Evolutionary conservation across 2,113 vertebrate species (phyloP), one percentile per base, ranked within the genome.

Genomic region (Damaliscus lunatus): DNA sequence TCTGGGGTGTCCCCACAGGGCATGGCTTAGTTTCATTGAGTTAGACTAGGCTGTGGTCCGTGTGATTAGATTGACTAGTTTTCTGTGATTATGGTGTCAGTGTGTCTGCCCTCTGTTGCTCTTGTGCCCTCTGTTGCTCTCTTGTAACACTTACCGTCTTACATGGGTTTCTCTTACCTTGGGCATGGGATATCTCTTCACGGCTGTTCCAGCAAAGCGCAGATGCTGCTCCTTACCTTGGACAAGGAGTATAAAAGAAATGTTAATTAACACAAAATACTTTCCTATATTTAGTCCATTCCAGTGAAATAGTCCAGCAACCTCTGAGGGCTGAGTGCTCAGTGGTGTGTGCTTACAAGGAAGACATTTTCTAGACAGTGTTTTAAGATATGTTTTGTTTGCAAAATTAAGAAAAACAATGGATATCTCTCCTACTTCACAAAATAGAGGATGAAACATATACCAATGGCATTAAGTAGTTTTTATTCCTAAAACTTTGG

Each of bases 371-470:
- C 12, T 90, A 88, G 6, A 33, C 48, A 74, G 31, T 46, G 12
- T 46, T 92, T 84, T 77, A 86, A 87, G 23, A n/a, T 23, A 46
- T 3, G 1, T 1, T 40, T 81, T 17, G 11, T 85, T 74, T 31
- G 21, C 3, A 88, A 92, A 95, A 71, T 74, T 92, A 80, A 60
- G n/a, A 88, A 93, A 48, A 48, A 46, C 31, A 27, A 77, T 64
- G 7, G 10, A 21, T 78, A 9, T 13, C 6, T 88, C 17, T 84
- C 57, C 57, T 93, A 13, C 0, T 74, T 96, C 53, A 12, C 5
- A 77, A 62, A 31, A 31, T 31, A 77, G 77, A 92, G 62, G 29
- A 14, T 82, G 16, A 81, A 59, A 71, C 21, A 36, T 36, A 78
- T 3, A 74, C 12, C 43, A 52, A 15, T 87, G 21, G 21, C 3